phyloP scores from a whole-genome alignment of 2,113 vertebrate species.

The Chionis minor region DNA sequence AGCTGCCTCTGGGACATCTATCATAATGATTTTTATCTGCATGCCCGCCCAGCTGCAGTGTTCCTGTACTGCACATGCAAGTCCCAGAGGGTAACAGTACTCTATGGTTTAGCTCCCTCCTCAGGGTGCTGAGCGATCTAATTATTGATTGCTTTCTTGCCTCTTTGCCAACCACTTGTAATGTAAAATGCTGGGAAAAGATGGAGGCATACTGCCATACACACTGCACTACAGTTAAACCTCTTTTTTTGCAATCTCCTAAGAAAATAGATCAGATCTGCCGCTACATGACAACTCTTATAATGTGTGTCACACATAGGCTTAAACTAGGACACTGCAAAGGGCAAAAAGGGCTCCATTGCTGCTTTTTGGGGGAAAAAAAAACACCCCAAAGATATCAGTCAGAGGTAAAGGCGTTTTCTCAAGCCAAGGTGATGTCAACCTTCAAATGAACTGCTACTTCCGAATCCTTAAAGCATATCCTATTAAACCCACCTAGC shows the following conservation, averaged over 20 bases:
- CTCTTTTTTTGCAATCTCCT: neutral
- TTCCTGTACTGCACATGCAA: neutral
- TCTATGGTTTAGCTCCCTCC: neutral
- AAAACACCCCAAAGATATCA: neutral
- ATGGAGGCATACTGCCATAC: neutral
- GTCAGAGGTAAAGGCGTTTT: neutral
- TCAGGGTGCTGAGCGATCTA: neutral
- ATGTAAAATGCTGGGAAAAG: neutral
- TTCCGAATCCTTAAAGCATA: neutral
- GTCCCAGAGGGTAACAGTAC: neutral
- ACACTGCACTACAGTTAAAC: neutral
- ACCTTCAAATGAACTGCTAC: neutral
- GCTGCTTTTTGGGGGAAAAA: neutral
- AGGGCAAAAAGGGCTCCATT: neutral
- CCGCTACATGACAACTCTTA: neutral
- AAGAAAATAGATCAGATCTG: neutral
- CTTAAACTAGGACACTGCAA: neutral
- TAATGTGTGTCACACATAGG: neutral
- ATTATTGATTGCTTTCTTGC: neutral
- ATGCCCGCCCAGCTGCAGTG: neutral
- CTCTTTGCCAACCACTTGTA: neutral
- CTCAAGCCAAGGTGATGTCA: neutral
- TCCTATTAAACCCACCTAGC: neutral
- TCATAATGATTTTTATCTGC: neutral
- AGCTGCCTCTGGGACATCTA: neutral